Base-by-base conservation (phyloP, 2,113 vertebrate species). In the Antechinus flavipes region DNA sequence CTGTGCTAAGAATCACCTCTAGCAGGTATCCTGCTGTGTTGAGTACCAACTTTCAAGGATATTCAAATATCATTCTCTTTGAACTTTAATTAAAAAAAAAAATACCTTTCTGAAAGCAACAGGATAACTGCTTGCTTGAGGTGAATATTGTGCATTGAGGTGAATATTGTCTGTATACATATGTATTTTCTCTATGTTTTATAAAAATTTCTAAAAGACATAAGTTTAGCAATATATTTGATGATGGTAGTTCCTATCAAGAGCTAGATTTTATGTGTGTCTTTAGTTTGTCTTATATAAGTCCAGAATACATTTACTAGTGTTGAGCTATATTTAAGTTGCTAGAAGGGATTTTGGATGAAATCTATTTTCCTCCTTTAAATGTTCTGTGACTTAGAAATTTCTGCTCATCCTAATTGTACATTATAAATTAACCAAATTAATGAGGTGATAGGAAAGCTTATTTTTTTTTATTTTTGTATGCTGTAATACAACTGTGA, bases 31-130 rank as follows among this genome's bases (percentile, higher is more conserved):
- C 1, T 9, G 55, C 42, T 93, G 35, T 54, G 27, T 19, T 84
- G 42, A 14, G 11, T 19, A 23, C 46, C 47, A 54, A 61, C 0
- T 25, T 46, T 54, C 9, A 16, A 46, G 2, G 76, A 89, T 25
- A 24, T 61, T 89, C 90, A 46, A 53, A 68, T 84, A 92, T 26
- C 35, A 42, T 92, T 84, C 56, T 93, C 0, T 90, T 46, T n/a
- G 53, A 90, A 89, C 35, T 25, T 94, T 93, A 89, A 54, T 95
- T 96, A 92, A 97, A 97, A 42, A 42, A 76, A 97, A 97, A 84
- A 93, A 22, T 14, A 61, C 35, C 91, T 93, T 49, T 84, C 58
- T 30, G 92, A 10, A 68, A 95, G 42, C 8, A 91, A 90, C 27
- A 91, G 76, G 7, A 46, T 68, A 27, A 55, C 50, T 49, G 35